Evolutionary conservation across 35 echinoderm and acorn worm species (phyloP).

Genomic region (Acanthaster planci): DNA sequence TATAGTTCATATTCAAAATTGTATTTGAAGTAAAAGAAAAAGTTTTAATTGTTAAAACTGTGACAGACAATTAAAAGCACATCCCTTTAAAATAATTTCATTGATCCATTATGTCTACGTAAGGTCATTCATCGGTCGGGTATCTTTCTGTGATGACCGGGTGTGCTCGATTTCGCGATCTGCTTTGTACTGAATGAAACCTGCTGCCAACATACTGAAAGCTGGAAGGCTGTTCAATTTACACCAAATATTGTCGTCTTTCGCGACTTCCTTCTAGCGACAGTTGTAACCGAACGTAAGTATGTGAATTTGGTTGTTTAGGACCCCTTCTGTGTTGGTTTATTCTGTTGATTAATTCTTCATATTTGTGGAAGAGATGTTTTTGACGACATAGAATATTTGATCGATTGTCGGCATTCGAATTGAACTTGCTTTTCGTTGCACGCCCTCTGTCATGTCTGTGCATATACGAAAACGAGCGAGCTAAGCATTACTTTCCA

Average conservation of each 20-base stretch:
- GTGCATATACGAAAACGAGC: too few species aligned
- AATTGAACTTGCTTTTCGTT: too few species aligned
- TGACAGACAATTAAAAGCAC: neutral
- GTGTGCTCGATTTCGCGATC: constrained; percentile 9
- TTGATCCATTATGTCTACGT: constrained; percentile 12
- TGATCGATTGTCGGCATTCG: too few species aligned
- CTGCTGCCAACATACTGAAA: neutral
- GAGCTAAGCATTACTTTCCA: too few species aligned
- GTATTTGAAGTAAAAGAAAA: too few species aligned
- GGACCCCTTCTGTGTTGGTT: too few species aligned
- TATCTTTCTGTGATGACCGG: constrained; percentile 6
- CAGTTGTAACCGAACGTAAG: constrained; percentile 9
- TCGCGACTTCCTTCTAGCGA: neutral
- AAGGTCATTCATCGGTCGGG: constrained; percentile 28
- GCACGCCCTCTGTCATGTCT: too few species aligned
- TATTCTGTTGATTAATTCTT: too few species aligned
- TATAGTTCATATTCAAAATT: too few species aligned
- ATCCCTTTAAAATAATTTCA: neutral
- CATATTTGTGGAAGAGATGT: too few species aligned
- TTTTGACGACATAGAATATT: too few species aligned
- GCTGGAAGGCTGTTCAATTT: neutral
- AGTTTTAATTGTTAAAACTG: too few species aligned
- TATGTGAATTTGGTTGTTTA: neutral
- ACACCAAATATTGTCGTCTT: constrained; percentile 1
- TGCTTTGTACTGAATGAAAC: neutral